Evolutionary conservation across 2,113 vertebrate genomes (phyloP).

Genomic region (Corydoras sp.): DNA sequence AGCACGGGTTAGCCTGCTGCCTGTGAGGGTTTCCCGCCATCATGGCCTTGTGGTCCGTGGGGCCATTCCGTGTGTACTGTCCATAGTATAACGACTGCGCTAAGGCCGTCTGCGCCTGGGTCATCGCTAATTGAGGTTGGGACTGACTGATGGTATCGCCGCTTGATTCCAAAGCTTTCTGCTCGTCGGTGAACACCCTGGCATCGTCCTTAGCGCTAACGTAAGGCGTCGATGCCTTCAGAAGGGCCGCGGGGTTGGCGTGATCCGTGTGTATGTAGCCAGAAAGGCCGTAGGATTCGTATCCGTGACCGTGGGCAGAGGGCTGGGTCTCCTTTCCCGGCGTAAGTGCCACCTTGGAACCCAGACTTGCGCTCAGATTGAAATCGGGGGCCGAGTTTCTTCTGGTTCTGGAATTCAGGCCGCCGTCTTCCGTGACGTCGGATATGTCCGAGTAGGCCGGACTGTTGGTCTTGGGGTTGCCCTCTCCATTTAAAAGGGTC

Average conservation of each 20-base stretch:
- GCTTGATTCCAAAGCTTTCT: conserved; percentile 71
- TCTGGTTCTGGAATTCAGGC: conserved; percentile 84
- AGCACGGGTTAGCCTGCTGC: conserved; percentile 81
- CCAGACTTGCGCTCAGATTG: conserved; percentile 70
- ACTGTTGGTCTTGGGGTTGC: conserved; percentile 85
- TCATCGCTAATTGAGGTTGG: conserved; percentile 88
- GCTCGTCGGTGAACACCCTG: conserved; percentile 78
- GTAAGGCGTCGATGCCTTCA: conserved; percentile 67
- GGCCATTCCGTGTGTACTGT: conserved; percentile 92
- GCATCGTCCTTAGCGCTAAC: conserved; percentile 78
- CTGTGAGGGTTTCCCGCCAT: conserved; percentile 81
- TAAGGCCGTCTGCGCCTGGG: conserved; percentile 89
- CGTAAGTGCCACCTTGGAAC: conserved; percentile 70
- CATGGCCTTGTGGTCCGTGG: conserved; percentile 93
- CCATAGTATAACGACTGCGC: conserved; percentile 97
- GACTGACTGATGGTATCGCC: conserved; percentile 68
- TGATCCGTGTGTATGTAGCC: conserved; percentile 84
- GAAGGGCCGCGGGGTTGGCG: conserved; percentile 66
- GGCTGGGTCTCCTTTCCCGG: conserved; percentile 64
- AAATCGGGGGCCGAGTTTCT: conserved; percentile 78
- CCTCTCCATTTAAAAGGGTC: conserved; percentile 76
- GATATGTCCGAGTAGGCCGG: conserved; percentile 97
- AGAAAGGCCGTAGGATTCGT: conserved; percentile 91
- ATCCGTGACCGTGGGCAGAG: conserved; percentile 87
- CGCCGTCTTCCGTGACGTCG: conserved; percentile 89